Conservation (phyloP, 2,113 vertebrate genomes). For the Chloebia gouldiae region DNA sequence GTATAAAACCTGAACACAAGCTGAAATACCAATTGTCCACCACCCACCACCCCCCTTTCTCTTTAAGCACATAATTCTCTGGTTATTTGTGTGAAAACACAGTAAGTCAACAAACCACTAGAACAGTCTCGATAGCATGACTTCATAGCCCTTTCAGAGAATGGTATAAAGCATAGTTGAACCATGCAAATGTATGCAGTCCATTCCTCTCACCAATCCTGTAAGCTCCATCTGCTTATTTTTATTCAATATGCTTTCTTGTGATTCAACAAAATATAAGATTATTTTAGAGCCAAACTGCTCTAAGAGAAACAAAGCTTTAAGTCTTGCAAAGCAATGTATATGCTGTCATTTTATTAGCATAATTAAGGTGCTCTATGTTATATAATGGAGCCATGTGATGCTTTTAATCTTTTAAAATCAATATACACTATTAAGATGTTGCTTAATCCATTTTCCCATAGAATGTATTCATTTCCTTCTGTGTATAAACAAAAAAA, state of each 20-base stretch:
- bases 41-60: neutral
- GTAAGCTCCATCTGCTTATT: slow-evolving; percentile 1
- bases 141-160: neutral
- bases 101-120: neutral
- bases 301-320: slow-evolving; percentile 17
- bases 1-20: neutral
- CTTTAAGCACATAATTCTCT: neutral
- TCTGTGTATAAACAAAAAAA: neutral
- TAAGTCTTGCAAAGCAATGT: neutral
- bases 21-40: neutral
- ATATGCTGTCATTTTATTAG: neutral
- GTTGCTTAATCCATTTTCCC: neutral
- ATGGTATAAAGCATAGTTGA: neutral
- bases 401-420: slow-evolving; percentile 38
- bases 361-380: neutral
- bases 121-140: neutral
- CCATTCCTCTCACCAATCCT: neutral
- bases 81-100: neutral
- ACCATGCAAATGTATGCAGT: neutral
- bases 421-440: neutral
- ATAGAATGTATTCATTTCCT: neutral
- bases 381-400: slow-evolving; percentile 22
- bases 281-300: neutral
- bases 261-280: neutral
- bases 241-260: neutral